phyloP scores from a whole-genome alignment of 1,140 invertebrate genomes.

The Harpegnathos saltator region DNA sequence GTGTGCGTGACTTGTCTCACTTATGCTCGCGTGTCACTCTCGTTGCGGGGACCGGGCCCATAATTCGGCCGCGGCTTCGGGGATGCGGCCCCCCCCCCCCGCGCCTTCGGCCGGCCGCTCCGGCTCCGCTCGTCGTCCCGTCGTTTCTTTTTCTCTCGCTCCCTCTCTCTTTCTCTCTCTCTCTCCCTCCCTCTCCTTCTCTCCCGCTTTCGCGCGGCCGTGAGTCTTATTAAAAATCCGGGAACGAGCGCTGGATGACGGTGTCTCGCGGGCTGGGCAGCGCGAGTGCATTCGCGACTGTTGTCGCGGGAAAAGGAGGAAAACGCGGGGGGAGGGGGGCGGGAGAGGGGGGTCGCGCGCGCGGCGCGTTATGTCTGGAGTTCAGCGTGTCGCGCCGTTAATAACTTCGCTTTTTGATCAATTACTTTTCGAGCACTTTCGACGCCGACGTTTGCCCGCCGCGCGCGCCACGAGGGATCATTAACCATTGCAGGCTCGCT shows the following conservation, averaged over 20 bases:
- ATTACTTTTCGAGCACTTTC: slow-evolving; percentile 63
- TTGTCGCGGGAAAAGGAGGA: too few relatives aligned
- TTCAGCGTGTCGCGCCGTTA: slow-evolving; percentile 67
- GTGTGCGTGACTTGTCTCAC: slow-evolving; percentile 67
- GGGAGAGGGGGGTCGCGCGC: too few relatives aligned
- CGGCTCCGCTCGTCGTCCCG: too few relatives aligned
- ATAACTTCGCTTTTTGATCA: slow-evolving; percentile 73
- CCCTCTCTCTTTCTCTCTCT: slow-evolving; percentile 14
- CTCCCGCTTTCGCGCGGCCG: too few relatives aligned
- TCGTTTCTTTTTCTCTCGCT: not conserved
- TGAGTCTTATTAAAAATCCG: too few relatives aligned
- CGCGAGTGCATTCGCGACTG: too few relatives aligned
- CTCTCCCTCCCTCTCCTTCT: not conserved
- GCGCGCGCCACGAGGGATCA: slow-evolving; percentile 72
- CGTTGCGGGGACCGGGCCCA: slow-evolving; percentile 31
- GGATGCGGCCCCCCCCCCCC: too few relatives aligned
- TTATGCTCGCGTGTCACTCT: slow-evolving; percentile 43
- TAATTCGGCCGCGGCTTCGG: slow-evolving; percentile 32
- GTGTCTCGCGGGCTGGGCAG: too few relatives aligned
- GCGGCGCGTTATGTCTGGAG: slow-evolving; percentile 62
- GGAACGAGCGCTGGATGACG: too few relatives aligned
- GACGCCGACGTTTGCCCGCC: slow-evolving; percentile 71
- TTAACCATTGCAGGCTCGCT: slow-evolving; percentile 68
- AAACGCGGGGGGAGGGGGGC: too few relatives aligned
- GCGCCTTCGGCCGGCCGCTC: too few relatives aligned